These are phyloP conservation scores for Festucalex cinctus DNA, from an alignment of 2,113 vertebrate genomes.

Conservation along the genomic window DNA sequence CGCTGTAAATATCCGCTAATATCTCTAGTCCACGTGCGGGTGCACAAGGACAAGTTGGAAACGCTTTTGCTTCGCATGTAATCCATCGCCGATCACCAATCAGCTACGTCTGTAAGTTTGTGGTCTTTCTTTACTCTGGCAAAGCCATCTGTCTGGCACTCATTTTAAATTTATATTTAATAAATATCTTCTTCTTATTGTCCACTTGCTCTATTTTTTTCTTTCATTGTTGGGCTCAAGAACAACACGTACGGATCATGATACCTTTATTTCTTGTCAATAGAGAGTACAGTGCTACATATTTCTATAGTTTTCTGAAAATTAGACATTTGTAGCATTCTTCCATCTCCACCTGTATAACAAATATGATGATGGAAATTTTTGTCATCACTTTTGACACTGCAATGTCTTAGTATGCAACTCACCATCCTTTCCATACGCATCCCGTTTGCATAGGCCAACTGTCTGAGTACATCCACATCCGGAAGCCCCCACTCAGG, in stretches of 20 bases:
- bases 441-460: slow-evolving; percentile 59
- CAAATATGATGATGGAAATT: slow-evolving; percentile 2
- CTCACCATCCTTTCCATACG: slow-evolving; percentile 71
- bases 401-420: neutral
- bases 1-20: neutral
- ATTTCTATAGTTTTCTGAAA: slow-evolving; percentile 62
- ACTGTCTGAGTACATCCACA: slow-evolving; percentile 68
- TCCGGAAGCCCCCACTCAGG: slow-evolving; percentile 75
- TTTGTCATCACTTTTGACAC: neutral
- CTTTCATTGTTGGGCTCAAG: neutral
- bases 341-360: slow-evolving; percentile 70
- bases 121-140: slow-evolving; percentile 60
- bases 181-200: slow-evolving; percentile 77
- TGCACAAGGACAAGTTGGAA: slow-evolving; percentile 7
- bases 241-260: neutral
- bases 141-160: slow-evolving; percentile 64
- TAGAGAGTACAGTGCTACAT: neutral
- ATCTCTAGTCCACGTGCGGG: slow-evolving; percentile 17
- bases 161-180: slow-evolving; percentile 79
- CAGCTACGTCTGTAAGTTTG: slow-evolving; percentile 63
- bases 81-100: slow-evolving; percentile 37
- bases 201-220: slow-evolving; percentile 28
- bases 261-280: neutral
- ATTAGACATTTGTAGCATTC: slow-evolving; percentile 71
- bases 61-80: slow-evolving; percentile 57